Base-by-base conservation (phyloP, 1,140 invertebrate species). In the Aphaenogaster ashmeadi region DNA sequence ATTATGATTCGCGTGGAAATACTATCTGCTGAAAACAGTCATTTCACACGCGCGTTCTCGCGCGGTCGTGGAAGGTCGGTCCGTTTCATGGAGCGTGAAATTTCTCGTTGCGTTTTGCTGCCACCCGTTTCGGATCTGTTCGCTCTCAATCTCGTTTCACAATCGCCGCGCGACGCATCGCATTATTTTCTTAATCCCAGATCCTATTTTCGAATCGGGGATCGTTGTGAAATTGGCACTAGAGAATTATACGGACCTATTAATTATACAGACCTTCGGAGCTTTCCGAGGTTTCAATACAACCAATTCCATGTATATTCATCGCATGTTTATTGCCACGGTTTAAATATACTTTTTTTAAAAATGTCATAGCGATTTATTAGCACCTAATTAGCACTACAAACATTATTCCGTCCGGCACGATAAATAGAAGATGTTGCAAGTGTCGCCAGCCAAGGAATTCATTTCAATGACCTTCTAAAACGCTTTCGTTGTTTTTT, bases 61-160 rank as follows among this genome's bases (percentile, higher is more conserved):
- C 3, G 52, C 75, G 38, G 56, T 64, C 13, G n/a, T 56, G 54
- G 81, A 91, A 90, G 87, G 81, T 83, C 89, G 83, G 38, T 15
- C 50, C 44, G 87, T 88, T 91, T 88, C 87, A 44, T 86, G 69
- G 75, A 90, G 89, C 89, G 89, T 91, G 62, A 90, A 90, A 91
- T 86, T 77, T 86, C 72, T 78, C 66, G 4, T 27, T 36, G 13
- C 41, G 38, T 58, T 74, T 44, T 41, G 54, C 38, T 8, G n/a
- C 50, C 36, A 56, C 11, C 13, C 21, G 27, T 56, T 38, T 44
- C 5, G 33, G n/a, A 33, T 52, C 60, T 90, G 47, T 44, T 66
- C 41, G 15, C 13, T 67, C 13, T 62, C 27, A 72, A 83, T 50
- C 6, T 54, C 13, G 9, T 33, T 60, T 64, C 50, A 52, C 36